Conservation (phyloP, 2,888 invertebrate genomes). For the Amiota minor region DNA sequence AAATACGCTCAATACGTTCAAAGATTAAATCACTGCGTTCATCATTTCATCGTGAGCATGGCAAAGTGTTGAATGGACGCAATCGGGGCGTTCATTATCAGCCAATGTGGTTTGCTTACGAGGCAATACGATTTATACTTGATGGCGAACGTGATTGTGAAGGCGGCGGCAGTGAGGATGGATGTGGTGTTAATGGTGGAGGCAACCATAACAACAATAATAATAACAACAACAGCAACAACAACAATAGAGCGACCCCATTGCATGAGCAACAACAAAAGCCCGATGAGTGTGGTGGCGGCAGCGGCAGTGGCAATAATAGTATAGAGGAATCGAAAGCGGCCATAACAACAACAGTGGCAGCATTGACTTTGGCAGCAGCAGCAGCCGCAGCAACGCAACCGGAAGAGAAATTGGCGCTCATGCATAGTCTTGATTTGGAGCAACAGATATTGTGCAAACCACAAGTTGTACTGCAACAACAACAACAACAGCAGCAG, state of each 20-base stretch:
- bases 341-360: background rate
- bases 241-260: background rate
- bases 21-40: conserved; percentile 71
- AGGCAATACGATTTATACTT: conserved; percentile 70
- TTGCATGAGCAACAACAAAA: background rate
- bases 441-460: conserved; percentile 54
- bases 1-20: conserved; percentile 71
- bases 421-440: conserved; percentile 60
- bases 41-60: conserved; percentile 71
- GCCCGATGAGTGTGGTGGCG: background rate
- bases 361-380: conserved; percentile 27
- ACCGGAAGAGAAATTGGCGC: conserved; percentile 54
- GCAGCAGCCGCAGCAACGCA: conserved; percentile 38
- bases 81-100: conserved; percentile 70
- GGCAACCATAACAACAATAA: background rate
- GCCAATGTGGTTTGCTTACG: conserved; percentile 73
- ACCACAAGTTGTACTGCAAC: conserved; percentile 39
- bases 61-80: conserved; percentile 70
- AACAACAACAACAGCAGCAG: conserved; percentile 45
- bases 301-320: conserved; percentile 27
- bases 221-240: conserved; percentile 2
- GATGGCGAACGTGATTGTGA: conserved; percentile 65
- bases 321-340: conserved; percentile 35
- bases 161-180: conserved; percentile 42
- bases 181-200: conserved; percentile 4